Evolutionary conservation across 2,888 invertebrate species (phyloP).

Genomic region (Andrena flavipes): DNA sequence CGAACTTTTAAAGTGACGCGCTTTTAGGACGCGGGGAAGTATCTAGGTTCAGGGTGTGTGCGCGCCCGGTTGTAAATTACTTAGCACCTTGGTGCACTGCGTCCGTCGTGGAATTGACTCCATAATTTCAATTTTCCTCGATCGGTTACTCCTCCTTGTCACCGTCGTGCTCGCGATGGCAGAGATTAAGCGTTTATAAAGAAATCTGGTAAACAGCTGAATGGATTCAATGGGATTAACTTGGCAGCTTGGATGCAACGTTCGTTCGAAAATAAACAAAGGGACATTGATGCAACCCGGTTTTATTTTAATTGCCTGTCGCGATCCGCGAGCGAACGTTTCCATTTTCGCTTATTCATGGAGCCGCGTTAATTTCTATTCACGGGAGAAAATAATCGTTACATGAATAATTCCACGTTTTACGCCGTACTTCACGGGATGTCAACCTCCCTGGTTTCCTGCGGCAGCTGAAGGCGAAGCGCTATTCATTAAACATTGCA

Average conservation of each 20-base stretch:
- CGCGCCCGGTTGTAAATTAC: constrained; percentile 30
- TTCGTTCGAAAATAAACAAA: not conserved
- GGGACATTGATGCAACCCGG: not conserved
- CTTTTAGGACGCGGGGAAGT: constrained; percentile 28
- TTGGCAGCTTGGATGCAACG: too few species aligned
- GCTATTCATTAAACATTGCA: constrained; percentile 59
- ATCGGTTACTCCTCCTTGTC: not conserved
- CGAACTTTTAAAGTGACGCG: constrained; percentile 48
- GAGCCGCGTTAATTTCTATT: constrained; percentile 45
- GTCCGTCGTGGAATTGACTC: not conserved
- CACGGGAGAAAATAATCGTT: constrained; percentile 50
- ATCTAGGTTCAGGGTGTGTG: constrained; percentile 31
- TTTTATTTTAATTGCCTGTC: constrained; percentile 6
- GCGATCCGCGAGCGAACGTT: not conserved
- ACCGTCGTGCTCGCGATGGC: not conserved
- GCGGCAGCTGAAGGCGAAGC: not conserved
- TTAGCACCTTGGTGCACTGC: not conserved
- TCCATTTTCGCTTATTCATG: constrained; percentile 28
- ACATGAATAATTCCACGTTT: constrained; percentile 60
- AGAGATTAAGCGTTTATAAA: too few species aligned
- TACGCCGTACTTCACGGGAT: constrained; percentile 49
- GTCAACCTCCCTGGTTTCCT: constrained; percentile 48
- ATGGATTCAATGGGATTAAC: too few species aligned
- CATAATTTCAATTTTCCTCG: constrained; percentile 5
- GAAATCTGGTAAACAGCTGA: too few species aligned